These are phyloP conservation scores for Ovis canadensis DNA, from an alignment of 2,113 vertebrate species.

Conservation along the genomic window DNA sequence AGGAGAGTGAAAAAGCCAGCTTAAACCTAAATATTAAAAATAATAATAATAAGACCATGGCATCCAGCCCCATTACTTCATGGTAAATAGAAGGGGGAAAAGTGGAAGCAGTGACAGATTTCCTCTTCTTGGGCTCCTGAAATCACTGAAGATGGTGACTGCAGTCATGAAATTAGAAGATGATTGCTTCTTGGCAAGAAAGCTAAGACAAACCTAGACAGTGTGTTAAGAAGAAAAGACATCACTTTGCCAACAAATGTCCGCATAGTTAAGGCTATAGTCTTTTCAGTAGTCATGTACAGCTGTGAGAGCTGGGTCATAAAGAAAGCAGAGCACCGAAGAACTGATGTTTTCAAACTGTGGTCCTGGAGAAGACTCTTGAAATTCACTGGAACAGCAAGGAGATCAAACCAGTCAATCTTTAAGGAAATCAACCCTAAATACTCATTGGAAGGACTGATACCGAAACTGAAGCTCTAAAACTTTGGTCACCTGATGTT, in stretches of 20 bases:
- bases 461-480: background rate
- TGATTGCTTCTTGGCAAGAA: background rate
- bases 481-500: background rate
- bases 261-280: background rate
- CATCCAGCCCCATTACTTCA: background rate
- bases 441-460: background rate
- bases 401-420: background rate
- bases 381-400: background rate
- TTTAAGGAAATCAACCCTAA: background rate
- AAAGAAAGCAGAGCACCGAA: rapidly evolving
- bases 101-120: background rate
- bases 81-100: background rate
- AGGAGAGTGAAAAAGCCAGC: background rate
- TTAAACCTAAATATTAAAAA: background rate
- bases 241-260: background rate
- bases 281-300: background rate
- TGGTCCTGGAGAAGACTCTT: background rate
- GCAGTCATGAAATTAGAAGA: background rate
- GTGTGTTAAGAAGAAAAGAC: background rate
- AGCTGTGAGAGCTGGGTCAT: background rate
- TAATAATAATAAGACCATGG: background rate
- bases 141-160: background rate
- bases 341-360: background rate
- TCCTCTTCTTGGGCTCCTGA: background rate
- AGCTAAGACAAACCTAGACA: background rate